Evolutionary conservation across 2,797 vertebrate genomes (phyloP), one percentile per base, ranked within the genome.

Genomic region (Tangara arthus): DNA sequence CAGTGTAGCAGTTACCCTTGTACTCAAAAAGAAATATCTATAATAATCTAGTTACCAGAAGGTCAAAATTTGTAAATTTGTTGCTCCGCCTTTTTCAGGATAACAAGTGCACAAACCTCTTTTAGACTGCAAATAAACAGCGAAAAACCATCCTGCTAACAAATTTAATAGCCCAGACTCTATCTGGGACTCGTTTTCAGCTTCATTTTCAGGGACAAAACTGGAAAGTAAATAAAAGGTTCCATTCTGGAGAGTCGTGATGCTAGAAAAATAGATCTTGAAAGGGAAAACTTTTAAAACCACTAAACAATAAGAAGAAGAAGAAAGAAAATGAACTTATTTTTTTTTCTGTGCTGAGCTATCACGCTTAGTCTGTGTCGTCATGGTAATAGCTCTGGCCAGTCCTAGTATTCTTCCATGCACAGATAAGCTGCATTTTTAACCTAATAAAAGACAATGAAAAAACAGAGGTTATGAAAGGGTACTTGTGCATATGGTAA

Each of bases 361-460:
- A 66, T 92, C 78, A 64, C 0, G 0, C 57, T 68, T 89, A 81
- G 27, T 78, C 76, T 89, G 57, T 85, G 81, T 94, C 0, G 1
- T 89, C 87, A 91, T 77, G 89, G 87, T 75, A 75, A 77, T 92
- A 89, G 32, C 32, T 92, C 71, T 87, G 35, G 4, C 26, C 3
- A 0, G n/a, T 85, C 85, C 68, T 68, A 61, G 44, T 90, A 73
- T 95, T 95, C 66, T 76, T 89, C 66, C 55, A 35, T 69, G 57
- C 37, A 71, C 35, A 71, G 53, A 80, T 84, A 87, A 85, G n/a
- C 46, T 89, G 63, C n/a, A n/a, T 91, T 92, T 93, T 95, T 89
- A 85, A 75, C 42, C 69, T 91, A 81, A 71, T 65, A 85, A 85
- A 32, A 47, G 42, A 68, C 70, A 93, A 27, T 28, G 37, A 79